Base-by-base conservation (phyloP, 2,797 vertebrate species). In the Merluccius polli region DNA sequence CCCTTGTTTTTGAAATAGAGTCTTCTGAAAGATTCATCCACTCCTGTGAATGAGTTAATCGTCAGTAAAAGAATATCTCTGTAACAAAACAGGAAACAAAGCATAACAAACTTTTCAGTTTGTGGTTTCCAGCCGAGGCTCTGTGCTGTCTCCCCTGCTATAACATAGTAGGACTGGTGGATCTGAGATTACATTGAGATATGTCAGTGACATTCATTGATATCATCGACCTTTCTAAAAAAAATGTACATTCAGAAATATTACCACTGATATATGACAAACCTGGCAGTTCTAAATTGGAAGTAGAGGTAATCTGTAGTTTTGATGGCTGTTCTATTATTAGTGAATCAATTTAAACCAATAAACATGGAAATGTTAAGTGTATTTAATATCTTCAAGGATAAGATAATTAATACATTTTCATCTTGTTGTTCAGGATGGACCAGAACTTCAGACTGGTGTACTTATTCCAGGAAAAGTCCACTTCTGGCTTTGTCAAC, bases 401-500 rank as follows among this genome's bases (percentile, higher is more conserved):
- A n/a, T n/a, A n/a, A n/a, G n/a, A n/a, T n/a, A n/a, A 59, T 59
- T 36, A 15, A 71, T 15, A 12, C 35, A 38, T 27, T 24, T 24
- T 36, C 16, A 12, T 70, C 2, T 29, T 59, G 38, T 73, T 81
- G 0, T 1, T 73, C 80, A 94, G 93, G 80, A 81, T 70, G 79
- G 82, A 93, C 74, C 67, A 80, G 71, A 1, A 80, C 69, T 90
- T 92, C 74, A 84, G 86, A 63, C 68, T 82, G 74, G 76, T 84
- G 24, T 93, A 85, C 75, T 29, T 93, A 68, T 93, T 94, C 63
- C 76, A 78, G 29, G 79, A 83, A 0, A 52, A 82, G 0, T 31
- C 78, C 0, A 71, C 44, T 10, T 38, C 32, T 0, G 6, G 1
- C 29, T 94, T 93, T 79, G 87, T 90, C 1, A 3, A 12, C 0